These are phyloP conservation scores for Pangasius djambal DNA, from an alignment of 2,797 vertebrate genomes.

Conservation along the genomic window DNA sequence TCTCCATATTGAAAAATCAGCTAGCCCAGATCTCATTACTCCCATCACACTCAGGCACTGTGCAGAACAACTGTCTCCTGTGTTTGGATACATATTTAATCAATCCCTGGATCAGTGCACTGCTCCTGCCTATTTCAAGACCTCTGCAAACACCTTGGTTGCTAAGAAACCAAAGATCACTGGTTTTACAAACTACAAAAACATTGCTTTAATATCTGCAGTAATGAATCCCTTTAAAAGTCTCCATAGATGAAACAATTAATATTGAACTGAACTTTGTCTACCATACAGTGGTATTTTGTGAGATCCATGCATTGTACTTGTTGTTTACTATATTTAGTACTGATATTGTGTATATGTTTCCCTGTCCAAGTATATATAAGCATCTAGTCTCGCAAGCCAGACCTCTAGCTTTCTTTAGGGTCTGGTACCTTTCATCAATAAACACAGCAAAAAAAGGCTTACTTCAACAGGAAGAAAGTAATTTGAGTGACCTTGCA, in stretches of 20 bases:
- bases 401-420: not conserved
- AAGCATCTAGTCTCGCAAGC: not conserved
- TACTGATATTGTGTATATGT: not conserved
- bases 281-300: not conserved
- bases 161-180: not conserved
- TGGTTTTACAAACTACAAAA: not conserved
- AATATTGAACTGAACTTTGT: not conserved
- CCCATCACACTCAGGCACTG: not conserved
- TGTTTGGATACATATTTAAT: not conserved
- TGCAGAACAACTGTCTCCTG: not conserved
- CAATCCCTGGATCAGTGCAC: not conserved
- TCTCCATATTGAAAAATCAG: not conserved
- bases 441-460: not conserved
- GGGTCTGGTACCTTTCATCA: not conserved
- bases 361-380: not conserved
- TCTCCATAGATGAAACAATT: not conserved
- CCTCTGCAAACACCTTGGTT: not conserved
- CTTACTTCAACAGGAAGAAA: not conserved
- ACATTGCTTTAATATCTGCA: not conserved
- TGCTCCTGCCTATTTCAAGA: not conserved
- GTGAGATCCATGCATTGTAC: not conserved
- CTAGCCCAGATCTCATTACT: not conserved
- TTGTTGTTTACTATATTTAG: not conserved
- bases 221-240: not conserved
- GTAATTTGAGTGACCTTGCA: not conserved